A percentile compares a stretch with the other conserved stretches of the same genome.
Conservation (phyloP, 1,140 invertebrate genomes). For the Drepana arcuata region DNA sequence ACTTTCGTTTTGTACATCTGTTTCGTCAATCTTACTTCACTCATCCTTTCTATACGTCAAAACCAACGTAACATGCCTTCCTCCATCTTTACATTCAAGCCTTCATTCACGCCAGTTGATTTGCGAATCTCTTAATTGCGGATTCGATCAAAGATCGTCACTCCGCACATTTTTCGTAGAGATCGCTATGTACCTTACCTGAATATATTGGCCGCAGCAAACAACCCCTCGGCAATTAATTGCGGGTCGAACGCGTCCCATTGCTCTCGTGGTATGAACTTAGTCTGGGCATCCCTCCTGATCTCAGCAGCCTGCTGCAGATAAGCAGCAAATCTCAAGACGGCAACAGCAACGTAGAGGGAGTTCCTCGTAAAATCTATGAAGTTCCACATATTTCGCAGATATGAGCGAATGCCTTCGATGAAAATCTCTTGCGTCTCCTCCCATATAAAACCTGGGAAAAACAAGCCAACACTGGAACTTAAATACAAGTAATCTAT, state of each 20-base stretch:
- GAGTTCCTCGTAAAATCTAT: conserved; percentile 94
- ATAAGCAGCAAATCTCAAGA: conserved; percentile 84
- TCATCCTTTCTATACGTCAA: too few relatives aligned
- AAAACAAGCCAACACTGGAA: not conserved
- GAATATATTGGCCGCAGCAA: conserved; percentile 95
- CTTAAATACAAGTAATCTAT: too few relatives aligned
- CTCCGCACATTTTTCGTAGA: too few relatives aligned
- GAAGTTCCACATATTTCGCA: conserved; percentile 96
- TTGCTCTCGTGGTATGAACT: conserved; percentile 83
- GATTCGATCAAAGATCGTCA: too few relatives aligned
- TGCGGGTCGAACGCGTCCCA: conserved; percentile 97
- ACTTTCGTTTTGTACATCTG: too few relatives aligned
- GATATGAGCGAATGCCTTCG: conserved; percentile 86
- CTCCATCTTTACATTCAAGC: too few relatives aligned
- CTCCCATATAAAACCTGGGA: conserved; percentile 89
- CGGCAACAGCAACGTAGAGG: conserved; percentile 85
- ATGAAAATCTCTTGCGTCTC: conserved; percentile 91
- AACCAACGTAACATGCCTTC: too few relatives aligned
- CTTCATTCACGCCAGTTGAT: too few relatives aligned
- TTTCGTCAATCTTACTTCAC: too few relatives aligned
- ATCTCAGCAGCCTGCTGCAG: conserved; percentile 82
- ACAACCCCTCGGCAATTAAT: conserved; percentile 93
- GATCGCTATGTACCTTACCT: too few relatives aligned
- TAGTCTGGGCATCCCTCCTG: conserved; percentile 74
- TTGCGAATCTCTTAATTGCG: too few relatives aligned